A percentile compares a stretch with the other conserved stretches of the same genome.
These are phyloP conservation scores for Sycophila texana DNA, from an alignment of 2,888 invertebrate genomes.

Conservation along the genomic window DNA sequence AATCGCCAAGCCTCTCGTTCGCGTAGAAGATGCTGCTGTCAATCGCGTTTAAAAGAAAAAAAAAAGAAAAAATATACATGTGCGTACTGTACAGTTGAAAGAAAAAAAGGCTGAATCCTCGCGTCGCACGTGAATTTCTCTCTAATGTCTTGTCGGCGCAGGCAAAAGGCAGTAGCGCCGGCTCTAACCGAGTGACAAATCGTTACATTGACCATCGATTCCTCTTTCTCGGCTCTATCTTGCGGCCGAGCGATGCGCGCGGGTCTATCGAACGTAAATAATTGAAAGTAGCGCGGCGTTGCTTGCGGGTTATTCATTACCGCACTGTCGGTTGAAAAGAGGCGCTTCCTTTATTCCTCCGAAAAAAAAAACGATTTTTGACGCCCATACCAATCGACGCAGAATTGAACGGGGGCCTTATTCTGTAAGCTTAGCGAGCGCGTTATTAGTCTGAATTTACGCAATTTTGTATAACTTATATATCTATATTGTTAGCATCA, in stretches of 20 bases:
- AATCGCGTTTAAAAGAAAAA: neutral
- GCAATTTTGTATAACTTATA: too few species aligned
- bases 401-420: too few species aligned
- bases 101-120: neutral
- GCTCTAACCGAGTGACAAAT: slow-evolving; percentile 47
- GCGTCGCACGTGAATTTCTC: slow-evolving; percentile 46
- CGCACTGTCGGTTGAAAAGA: neutral
- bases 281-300: slow-evolving; percentile 23
- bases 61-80: too few species aligned
- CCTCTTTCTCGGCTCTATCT: slow-evolving; percentile 8
- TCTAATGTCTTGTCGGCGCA: slow-evolving; percentile 9
- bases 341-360: neutral
- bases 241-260: neutral
- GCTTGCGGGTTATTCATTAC: slow-evolving; percentile 5
- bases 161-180: neutral
- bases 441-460: too few species aligned
- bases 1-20: slow-evolving; percentile 41
- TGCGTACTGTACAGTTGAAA: neutral
- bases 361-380: too few species aligned
- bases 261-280: slow-evolving; percentile 20
- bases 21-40: slow-evolving; percentile 1
- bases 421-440: too few species aligned
- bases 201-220: slow-evolving; percentile 50
- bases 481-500: too few species aligned
- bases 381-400: too few species aligned